Conservation (phyloP, 1,140 invertebrate genomes). For the Drosophila nigromelanica region DNA sequence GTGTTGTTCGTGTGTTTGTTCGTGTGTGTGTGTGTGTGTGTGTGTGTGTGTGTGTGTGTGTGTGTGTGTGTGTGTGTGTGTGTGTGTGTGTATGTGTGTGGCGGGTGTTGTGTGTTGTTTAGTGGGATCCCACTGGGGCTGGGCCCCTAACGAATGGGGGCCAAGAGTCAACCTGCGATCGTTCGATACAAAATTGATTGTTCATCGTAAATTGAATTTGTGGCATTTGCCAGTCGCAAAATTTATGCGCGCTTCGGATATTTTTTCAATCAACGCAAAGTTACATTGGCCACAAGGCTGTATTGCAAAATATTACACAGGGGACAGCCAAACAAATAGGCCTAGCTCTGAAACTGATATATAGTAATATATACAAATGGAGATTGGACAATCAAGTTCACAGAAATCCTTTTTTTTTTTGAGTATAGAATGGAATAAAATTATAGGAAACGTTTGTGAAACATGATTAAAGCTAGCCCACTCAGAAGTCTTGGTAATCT, state of each 20-base stretch:
- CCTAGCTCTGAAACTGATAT: neutral
- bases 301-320: neutral
- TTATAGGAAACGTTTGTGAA: too few species aligned
- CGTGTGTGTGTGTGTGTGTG: too few species aligned
- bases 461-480: too few species aligned
- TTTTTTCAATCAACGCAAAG: slow-evolving; percentile 44
- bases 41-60: too few species aligned
- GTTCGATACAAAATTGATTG: slow-evolving; percentile 64
- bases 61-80: too few species aligned
- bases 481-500: too few species aligned
- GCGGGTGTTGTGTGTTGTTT: slow-evolving; percentile 20
- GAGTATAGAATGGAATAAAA: too few species aligned
- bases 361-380: too few species aligned
- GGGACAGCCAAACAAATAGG: neutral
- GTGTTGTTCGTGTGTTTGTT: too few species aligned
- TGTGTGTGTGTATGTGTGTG: slow-evolving; percentile 23
- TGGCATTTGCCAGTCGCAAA: slow-evolving; percentile 41
- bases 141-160: slow-evolving; percentile 61
- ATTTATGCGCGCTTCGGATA: slow-evolving; percentile 43
- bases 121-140: slow-evolving; percentile 31
- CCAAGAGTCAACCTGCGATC: slow-evolving; percentile 74
- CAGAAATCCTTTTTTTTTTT: too few species aligned
- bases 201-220: slow-evolving; percentile 68
- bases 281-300: neutral
- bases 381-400: too few species aligned